Evolutionary conservation across 2,888 invertebrate species (phyloP).

Genomic region (Gisinianus flammeolus): DNA sequence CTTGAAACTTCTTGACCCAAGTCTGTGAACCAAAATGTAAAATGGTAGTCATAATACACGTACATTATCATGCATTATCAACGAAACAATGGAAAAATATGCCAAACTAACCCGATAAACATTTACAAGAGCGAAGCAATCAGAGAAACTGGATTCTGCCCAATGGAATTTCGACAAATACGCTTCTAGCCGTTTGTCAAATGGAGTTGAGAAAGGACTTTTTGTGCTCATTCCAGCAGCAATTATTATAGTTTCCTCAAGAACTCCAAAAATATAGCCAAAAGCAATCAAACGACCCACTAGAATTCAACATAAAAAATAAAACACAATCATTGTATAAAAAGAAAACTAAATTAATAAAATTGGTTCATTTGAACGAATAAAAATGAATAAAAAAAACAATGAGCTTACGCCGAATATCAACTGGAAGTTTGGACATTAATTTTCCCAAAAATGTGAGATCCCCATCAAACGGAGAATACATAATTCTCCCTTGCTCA

Average conservation of each 20-base stretch:
- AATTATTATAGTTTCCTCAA: conserved; percentile 85
- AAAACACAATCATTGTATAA: too few species aligned
- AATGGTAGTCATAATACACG: not conserved
- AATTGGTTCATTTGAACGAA: too few species aligned
- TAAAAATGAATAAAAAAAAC: too few species aligned
- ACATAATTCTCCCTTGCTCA: conserved; percentile 59
- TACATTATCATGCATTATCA: not conserved
- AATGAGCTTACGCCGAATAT: conserved; percentile 72
- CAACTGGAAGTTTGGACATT: conserved; percentile 81
- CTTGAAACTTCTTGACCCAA: conserved; percentile 71
- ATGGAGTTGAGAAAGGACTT: conserved; percentile 78
- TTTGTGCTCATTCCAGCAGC: conserved; percentile 83
- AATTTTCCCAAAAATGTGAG: conserved; percentile 84
- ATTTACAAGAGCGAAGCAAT: conserved; percentile 80
- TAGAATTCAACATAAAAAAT: too few species aligned
- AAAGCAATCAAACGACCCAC: conserved; percentile 82
- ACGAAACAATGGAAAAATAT: not conserved
- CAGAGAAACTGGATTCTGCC: conserved; percentile 83
- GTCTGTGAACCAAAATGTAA: conserved; percentile 64
- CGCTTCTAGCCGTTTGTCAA: conserved; percentile 71
- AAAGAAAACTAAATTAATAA: too few species aligned
- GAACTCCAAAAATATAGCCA: conserved; percentile 82
- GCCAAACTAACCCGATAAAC: conserved; percentile 72
- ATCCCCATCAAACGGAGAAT: conserved; percentile 75
- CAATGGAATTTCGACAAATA: conserved; percentile 79